phyloP scores from a whole-genome alignment of 1,140 invertebrate genomes.

The Odontomachus brunneus region DNA sequence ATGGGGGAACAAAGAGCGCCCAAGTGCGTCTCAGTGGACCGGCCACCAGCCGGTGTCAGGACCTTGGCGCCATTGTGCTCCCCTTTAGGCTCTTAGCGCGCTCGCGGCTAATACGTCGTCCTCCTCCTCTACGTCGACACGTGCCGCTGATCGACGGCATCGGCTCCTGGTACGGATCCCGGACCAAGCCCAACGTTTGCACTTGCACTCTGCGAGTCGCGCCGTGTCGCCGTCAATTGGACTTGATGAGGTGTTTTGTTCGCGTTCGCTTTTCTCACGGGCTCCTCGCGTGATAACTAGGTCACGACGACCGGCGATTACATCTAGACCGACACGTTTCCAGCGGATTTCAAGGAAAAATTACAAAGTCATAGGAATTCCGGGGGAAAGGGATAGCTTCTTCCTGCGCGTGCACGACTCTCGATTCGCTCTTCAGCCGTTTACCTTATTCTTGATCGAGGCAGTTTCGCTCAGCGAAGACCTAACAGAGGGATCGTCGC shows the following conservation, averaged over 20 bases:
- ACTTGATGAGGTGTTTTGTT: constrained; percentile 57
- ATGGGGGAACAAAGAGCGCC: constrained; percentile 62
- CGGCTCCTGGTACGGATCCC: constrained; percentile 47
- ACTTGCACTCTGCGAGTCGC: constrained; percentile 57
- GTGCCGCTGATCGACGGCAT: constrained; percentile 13
- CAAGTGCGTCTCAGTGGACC: neutral
- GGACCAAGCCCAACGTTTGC: constrained; percentile 56
- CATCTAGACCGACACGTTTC: neutral
- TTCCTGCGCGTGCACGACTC: no score
- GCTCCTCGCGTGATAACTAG: constrained; percentile 41
- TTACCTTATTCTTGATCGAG: no score
- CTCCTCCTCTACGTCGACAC: constrained; percentile 11
- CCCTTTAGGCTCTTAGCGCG: constrained; percentile 45
- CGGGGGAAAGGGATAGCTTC: no score
- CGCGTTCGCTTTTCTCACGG: constrained; percentile 32
- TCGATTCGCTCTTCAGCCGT: no score
- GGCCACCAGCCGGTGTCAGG: neutral
- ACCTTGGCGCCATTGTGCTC: constrained; percentile 61
- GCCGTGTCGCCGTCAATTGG: constrained; percentile 57
- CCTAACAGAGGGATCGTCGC: neutral
- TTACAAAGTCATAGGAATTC: no score
- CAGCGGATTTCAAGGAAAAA: no score
- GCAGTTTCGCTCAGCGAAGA: neutral
- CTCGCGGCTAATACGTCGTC: constrained; percentile 43
- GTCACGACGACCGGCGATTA: constrained; percentile 22